Percentiles rank a stretch among this genome's conserved stretches.
Conservation (phyloP, 2,888 invertebrate genomes). For the Campoplex nolae region DNA sequence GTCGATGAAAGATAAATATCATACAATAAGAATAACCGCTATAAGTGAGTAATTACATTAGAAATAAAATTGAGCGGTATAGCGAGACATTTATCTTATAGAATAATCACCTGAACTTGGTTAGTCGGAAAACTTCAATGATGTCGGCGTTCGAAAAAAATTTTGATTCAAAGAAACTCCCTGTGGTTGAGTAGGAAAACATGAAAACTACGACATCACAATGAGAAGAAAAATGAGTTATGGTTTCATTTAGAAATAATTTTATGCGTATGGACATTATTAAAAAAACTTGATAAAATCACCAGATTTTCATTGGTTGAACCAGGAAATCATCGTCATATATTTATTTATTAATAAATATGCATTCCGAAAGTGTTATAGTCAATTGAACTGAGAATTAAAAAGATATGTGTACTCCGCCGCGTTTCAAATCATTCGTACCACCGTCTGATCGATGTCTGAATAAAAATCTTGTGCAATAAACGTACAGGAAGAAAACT, state of each 20-base stretch:
- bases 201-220: no score
- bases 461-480: background rate
- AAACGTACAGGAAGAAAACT: constrained; percentile 6
- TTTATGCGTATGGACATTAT: no score
- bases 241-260: no score
- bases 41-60: background rate
- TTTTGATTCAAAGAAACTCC: no score
- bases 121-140: background rate
- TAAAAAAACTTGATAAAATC: no score
- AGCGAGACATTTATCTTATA: background rate
- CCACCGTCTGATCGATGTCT: background rate
- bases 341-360: no score
- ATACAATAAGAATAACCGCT: background rate
- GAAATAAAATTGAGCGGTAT: background rate
- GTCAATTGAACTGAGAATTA: background rate
- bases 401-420: background rate
- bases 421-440: background rate
- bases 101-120: background rate
- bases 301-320: no score
- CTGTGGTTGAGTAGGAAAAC: no score
- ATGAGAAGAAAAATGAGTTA: no score
- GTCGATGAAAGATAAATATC: background rate
- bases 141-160: background rate
- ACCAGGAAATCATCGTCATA: no score
- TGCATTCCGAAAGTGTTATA: background rate